Base-by-base conservation (phyloP, 2,888 invertebrate genomes). In the Leptopilina syphax region DNA sequence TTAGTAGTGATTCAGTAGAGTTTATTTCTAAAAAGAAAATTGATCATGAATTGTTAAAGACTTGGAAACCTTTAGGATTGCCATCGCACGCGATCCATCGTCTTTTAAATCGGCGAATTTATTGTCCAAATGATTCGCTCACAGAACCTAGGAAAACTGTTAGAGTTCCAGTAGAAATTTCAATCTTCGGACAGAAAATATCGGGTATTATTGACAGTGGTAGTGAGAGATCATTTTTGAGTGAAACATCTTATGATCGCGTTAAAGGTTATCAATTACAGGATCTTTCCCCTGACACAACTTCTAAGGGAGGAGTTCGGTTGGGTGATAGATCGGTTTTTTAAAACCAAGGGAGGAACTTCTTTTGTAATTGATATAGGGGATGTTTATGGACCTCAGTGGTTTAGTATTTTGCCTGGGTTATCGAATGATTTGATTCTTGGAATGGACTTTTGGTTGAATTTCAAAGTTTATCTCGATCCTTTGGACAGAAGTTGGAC, bases 381-480 rank as follows among this genome's bases (percentile, higher is more conserved):
- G 9, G 77, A 81, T 12, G 78, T 79, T 24, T 82, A 78, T 34
- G 82, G 82, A 9, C 80, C 80, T 1, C 83, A 83, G 34, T 82
- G 79, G 81, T 80, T 82, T 60, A 82, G 67, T 13, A 77, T 68
- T 4, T 3, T 68, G 10, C 50, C 68, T 1, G 50, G 24, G 10
- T 50, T 68, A 24, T 80, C 41, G 63, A 63, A 24, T 24, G 63
- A n/a, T 83, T 13, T 82, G 76, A 44, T 60, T 80, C 4, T 68
- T 10, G 80, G 80, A 12, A 80, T 83, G 80, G 79, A 83, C 34
- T 83, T 83, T 27, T 82, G 78, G 76, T 13, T 78, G 27, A 63
- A 54, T 18, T 82, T 80, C 60, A 80, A 80, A 76, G 80, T 82
- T 10, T 79, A 34, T 27, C 27, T 79, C 13, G 77, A 83, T 27